Percentiles rank a stretch among this genome's conserved stretches.
Conservation (phyloP, 2,888 invertebrate genomes). For the Agrochola macilenta region DNA sequence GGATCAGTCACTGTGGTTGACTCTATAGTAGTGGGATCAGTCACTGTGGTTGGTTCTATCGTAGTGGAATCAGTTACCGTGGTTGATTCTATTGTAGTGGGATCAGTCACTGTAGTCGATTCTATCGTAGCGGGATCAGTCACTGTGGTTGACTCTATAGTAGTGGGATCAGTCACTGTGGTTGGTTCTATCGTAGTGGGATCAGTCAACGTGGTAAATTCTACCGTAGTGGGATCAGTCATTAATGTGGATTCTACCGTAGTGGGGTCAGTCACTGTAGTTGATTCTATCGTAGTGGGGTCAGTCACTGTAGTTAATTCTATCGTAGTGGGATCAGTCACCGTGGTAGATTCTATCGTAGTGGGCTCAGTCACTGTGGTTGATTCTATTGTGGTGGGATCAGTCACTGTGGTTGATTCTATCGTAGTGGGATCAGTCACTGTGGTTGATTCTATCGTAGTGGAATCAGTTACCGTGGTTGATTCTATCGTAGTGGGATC, state of each 20-base stretch:
- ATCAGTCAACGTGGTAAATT: slow-evolving; percentile 1
- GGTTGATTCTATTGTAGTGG: not conserved
- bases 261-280: not conserved
- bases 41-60: not conserved
- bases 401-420: not conserved
- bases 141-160: not conserved
- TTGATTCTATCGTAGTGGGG: not conserved
- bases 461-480: not conserved
- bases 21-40: not conserved
- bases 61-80: not conserved
- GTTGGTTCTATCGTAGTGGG: not conserved
- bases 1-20: not conserved
- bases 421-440: not conserved
- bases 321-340: not conserved
- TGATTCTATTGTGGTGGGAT: slow-evolving; percentile 1
- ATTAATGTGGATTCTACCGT: not conserved
- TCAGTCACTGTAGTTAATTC: not conserved
- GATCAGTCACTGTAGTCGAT: not conserved
- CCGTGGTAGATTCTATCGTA: not conserved
- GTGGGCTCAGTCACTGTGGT: not conserved
- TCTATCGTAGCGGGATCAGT: slow-evolving; percentile 13
- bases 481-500: not conserved
- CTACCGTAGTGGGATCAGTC: slow-evolving; percentile 3
- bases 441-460: not conserved
- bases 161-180: not conserved